Percentiles rank a stretch among this genome's conserved stretches.
phyloP scores from a whole-genome alignment of 2,888 invertebrate species.

The Cistogaster globosa region DNA sequence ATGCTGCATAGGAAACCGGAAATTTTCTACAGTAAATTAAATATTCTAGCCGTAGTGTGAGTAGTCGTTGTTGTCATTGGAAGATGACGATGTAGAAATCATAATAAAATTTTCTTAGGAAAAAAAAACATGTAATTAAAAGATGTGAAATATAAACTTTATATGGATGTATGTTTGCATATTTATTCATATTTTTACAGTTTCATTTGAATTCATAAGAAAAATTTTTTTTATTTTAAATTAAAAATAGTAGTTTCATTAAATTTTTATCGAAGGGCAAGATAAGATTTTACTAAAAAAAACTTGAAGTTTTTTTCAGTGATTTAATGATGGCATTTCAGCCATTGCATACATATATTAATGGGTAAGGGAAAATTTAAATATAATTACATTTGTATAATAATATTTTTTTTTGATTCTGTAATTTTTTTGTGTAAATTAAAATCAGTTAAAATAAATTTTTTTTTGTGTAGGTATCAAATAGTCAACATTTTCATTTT shows the following conservation, averaged over 20 bases:
- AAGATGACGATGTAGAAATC: constrained; percentile 62
- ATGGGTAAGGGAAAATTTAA: not conserved
- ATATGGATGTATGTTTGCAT: not conserved
- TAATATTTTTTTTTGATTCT: not conserved
- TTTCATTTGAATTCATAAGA: constrained; percentile 33
- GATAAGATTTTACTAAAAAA: not conserved
- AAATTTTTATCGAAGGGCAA: constrained; percentile 19
- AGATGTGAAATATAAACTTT: constrained; percentile 42
- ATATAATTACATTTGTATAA: not conserved
- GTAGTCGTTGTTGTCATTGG: constrained; percentile 19
- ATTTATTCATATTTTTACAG: constrained; percentile 10
- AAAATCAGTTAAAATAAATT: too few species aligned
- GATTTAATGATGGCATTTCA: not conserved
- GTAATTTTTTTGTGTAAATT: not conserved
- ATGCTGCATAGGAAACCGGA: constrained; percentile 71
- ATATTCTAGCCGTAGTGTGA: constrained; percentile 50
- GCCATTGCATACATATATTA: not conserved
- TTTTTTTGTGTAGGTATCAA: too few species aligned
- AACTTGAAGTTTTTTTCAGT: not conserved
- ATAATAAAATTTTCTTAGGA: constrained; percentile 56
- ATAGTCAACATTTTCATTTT: too few species aligned
- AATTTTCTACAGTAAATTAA: constrained; percentile 70
- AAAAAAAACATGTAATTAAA: constrained; percentile 60
- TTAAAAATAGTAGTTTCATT: constrained; percentile 40
- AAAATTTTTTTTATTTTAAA: constrained; percentile 17